Base-by-base conservation (phyloP, 1,140 invertebrate species). In the Pararge aegeria region DNA sequence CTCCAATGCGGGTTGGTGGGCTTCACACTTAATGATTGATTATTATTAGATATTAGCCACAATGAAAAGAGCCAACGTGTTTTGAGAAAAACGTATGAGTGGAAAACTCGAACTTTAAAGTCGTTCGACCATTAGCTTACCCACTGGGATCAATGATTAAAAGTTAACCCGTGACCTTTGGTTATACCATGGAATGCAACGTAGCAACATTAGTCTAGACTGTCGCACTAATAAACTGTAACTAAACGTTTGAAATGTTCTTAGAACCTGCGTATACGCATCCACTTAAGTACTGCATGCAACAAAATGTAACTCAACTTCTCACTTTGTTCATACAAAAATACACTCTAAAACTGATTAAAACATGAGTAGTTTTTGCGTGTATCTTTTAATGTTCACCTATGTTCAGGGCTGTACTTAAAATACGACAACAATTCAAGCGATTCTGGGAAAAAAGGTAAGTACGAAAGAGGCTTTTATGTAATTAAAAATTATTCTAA, bases 201-300 rank as follows among this genome's bases (percentile, higher is more conserved):
- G 55, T 62, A 63, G 61, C 61, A 66, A 68, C 66, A 61, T n/a
- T n/a, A n/a, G n/a, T n/a, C n/a, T n/a, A 73, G 62, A 70, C 68
- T 68, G 57, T 60, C 50, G 59, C 55, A 62, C 58, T 66, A 66
- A 75, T 66, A 65, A n/a, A 61, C 55, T 59, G 59, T 58, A 64
- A 64, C 51, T 61, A 67, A 56, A 52, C 64, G 52, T 68, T 73
- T 75, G 68, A 65, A 63, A 63, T 62, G 60, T 24, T 73, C 68
- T 65, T 53, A 66, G 70, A 73, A 73, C 50, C 55, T 48, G 64
- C 58, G 64, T 61, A 64, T 56, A 50, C 66, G 40, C 55, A 61
- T 61, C 55, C 59, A 40, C 50, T 46, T 44, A 50, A 51, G 12
- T 48, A 54, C 34, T 20, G 27, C n/a, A 52, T 50, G 18, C 30